Evolutionary conservation across 1,140 invertebrate species (phyloP), one percentile per base, ranked within the genome.

Genomic region (Lepidostoma basale): DNA sequence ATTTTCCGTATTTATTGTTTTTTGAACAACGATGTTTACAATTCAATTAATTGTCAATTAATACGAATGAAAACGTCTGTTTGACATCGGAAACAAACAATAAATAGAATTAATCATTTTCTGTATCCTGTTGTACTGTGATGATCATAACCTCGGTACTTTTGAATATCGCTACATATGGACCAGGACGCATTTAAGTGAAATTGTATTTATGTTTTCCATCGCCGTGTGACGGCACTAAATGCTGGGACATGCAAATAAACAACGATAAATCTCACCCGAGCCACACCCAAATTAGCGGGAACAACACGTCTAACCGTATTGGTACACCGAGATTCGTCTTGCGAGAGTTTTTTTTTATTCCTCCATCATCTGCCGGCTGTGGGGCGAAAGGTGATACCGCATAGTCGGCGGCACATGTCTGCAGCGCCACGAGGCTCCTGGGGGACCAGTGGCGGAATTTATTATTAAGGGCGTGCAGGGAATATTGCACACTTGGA

Each of bases 401-500:
- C 56, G 22, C 56, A 44, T 25, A 18, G 2, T 3, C 10, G 8
- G 23, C 25, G 56, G 23, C 56, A 60, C 56, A 42, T 60, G 56
- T 40, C 56, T 26, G 22, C 2, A 16, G 1, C 1, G 33, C 33
- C 33, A n/a, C 33, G 33, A 2, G 33, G 33, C 2, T 36, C 5
- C 33, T n/a, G 45, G 52, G 56, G 49, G 36, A 26, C 36, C 30
- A 56, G 36, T 56, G 52, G 52, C 56, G 25, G 39, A 60, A 60
- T 60, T 42, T 60, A 60, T 60, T 60, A 60, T 20, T 36, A 42
- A 26, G 56, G 12, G 22, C 23, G 56, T 22, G 56, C 30, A 59
- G 23, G 56, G 42, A 59, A 60, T 60, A 60, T 60, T 42, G 56
- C 56, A 60, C 56, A 60, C 56, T 42, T 39, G 36, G 56, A 42